Evolutionary conservation across 2,888 invertebrate genomes (phyloP).

Genomic region (Plebejus melissa): DNA sequence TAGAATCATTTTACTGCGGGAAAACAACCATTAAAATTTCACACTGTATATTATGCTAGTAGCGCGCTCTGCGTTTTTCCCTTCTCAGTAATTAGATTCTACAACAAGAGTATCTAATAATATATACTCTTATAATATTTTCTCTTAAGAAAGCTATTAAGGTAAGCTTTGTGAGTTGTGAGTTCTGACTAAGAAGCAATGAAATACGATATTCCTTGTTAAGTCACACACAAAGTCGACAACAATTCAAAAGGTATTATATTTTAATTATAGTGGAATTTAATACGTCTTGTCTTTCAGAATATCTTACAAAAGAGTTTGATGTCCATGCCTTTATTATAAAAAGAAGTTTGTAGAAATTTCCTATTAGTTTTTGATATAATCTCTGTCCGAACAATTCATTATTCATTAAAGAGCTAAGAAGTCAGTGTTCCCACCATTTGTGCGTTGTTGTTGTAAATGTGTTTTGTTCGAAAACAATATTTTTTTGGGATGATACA

Average conservation of each 20-base stretch:
- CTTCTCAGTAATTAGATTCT: no score
- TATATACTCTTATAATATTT: background rate
- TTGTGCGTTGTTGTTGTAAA: no score
- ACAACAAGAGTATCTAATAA: no score
- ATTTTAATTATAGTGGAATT: background rate
- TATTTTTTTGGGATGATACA: no score
- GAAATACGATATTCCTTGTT: conserved; percentile 5
- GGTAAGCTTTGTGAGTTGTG: background rate
- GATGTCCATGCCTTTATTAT: background rate
- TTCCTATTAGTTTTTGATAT: background rate
- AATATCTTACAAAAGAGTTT: background rate
- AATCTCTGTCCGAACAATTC: background rate
- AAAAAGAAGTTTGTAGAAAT: background rate
- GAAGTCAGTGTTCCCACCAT: no score
- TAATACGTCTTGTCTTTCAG: background rate
- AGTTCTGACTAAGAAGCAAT: background rate
- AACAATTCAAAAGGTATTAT: background rate
- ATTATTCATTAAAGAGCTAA: no score
- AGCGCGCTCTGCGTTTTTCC: no score
- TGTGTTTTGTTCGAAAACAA: no score
- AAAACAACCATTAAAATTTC: no score
- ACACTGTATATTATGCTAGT: no score
- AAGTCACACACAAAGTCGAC: conserved; percentile 1
- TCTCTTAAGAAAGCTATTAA: background rate
- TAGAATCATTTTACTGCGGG: no score